Evolutionary conservation across 2,888 invertebrate genomes (phyloP).

Genomic region (Agrilus mali): DNA sequence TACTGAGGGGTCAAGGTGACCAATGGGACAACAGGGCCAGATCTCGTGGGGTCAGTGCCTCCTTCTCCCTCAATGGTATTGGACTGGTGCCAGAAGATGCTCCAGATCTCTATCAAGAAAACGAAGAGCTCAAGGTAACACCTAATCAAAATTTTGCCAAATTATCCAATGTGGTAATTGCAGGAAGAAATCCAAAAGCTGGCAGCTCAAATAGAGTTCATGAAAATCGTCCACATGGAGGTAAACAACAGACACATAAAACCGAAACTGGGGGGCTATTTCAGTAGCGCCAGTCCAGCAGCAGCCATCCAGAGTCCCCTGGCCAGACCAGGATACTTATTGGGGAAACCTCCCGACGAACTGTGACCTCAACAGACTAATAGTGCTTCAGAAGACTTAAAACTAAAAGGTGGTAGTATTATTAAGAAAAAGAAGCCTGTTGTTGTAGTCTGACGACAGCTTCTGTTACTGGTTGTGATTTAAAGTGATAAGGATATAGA

Average conservation of each 20-base stretch:
- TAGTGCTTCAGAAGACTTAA: constrained; percentile 3
- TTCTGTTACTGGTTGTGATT: no score
- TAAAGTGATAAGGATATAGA: no score
- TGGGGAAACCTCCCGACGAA: constrained; percentile 25
- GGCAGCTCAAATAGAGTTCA: constrained; percentile 84
- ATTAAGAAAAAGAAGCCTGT: no score
- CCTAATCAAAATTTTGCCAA: neutral
- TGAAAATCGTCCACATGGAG: constrained; percentile 91
- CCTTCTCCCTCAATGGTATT: constrained; percentile 76
- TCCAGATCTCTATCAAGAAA: constrained; percentile 78
- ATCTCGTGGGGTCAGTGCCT: constrained; percentile 72
- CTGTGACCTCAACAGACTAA: constrained; percentile 19
- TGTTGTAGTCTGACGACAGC: no score
- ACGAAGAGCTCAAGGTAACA: constrained; percentile 74
- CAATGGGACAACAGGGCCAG: constrained; percentile 80
- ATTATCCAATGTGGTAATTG: constrained; percentile 10
- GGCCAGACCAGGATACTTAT: constrained; percentile 26
- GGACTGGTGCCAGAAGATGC: constrained; percentile 75
- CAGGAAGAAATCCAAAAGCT: constrained; percentile 86
- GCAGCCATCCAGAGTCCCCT: constrained; percentile 27
- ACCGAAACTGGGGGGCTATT: constrained; percentile 72
- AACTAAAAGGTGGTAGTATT: no score
- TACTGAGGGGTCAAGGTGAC: constrained; percentile 75
- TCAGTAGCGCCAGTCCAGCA: constrained; percentile 46
- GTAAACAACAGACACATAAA: constrained; percentile 82